Conservation (phyloP, 2,797 vertebrate species). For the Semotilus atromaculatus region DNA sequence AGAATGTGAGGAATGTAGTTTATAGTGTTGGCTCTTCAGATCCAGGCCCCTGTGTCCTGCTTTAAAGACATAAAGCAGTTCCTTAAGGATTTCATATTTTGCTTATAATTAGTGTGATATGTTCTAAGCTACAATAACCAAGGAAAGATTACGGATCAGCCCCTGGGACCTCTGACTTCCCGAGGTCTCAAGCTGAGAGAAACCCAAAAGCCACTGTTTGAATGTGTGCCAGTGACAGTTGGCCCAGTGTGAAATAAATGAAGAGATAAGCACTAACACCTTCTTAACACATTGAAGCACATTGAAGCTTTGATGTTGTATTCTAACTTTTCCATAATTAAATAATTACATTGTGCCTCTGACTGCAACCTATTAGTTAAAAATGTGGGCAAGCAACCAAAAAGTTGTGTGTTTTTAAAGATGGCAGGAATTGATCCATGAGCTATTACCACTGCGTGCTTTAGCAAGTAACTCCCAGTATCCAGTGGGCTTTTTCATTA, state of each 20-base stretch:
- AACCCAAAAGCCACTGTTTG: constrained; percentile 23
- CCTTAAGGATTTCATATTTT: not conserved
- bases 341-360: not conserved
- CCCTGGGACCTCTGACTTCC: not conserved
- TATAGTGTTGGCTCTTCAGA: not conserved
- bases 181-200: constrained; percentile 13
- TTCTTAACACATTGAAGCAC: not conserved
- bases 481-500: not conserved
- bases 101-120: not conserved
- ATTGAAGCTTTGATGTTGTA: constrained; percentile 11
- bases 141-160: not conserved
- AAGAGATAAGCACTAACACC: not conserved
- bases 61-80: not conserved
- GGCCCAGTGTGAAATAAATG: not conserved
- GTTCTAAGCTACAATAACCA: not conserved
- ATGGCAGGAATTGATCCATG: not conserved
- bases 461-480: not conserved
- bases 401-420: not conserved
- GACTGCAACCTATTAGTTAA: not conserved
- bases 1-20: constrained; percentile 32
- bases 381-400: not conserved
- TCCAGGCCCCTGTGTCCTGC: not conserved
- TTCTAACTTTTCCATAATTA: not conserved
- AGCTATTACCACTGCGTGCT: not conserved
- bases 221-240: not conserved